These are phyloP conservation scores for Stichopus horrens DNA, from an alignment of 53 echinoderm and acorn worm genomes.

Conservation along the genomic window DNA sequence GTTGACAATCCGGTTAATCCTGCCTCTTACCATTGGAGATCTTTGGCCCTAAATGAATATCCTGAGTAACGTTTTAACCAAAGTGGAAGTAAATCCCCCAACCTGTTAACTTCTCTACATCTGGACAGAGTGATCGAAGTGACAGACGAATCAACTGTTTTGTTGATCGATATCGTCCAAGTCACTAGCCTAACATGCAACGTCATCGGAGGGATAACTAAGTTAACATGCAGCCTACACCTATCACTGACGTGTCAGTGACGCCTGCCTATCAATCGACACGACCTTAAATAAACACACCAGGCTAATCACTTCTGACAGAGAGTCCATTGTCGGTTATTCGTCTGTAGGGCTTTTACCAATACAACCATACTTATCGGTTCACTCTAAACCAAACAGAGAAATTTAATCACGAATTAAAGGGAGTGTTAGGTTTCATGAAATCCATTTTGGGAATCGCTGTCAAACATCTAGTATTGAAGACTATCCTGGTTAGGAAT, in stretches of 20 bases:
- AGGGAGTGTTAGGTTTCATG: background rate
- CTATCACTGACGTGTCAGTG: conserved; percentile 24
- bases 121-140: background rate
- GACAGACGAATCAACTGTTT: conserved; percentile 4
- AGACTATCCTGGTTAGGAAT: no score
- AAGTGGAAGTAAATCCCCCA: conserved; percentile 10
- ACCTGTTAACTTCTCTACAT: conserved; percentile 3
- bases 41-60: background rate
- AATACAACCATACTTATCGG: conserved; percentile 7
- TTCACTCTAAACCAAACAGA: conserved; percentile 21
- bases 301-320: conserved; percentile 13
- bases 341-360: conserved; percentile 27
- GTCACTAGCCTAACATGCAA: background rate
- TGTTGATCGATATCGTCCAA: background rate
- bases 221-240: background rate
- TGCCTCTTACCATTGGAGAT: background rate
- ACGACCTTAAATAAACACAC: conserved; percentile 37
- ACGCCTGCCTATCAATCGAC: conserved; percentile 37
- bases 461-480: no score
- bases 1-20: background rate
- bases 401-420: conserved; percentile 3
- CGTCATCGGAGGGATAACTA: background rate
- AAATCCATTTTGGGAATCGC: no score
- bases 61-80: background rate
- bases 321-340: conserved; percentile 35